Conservation (phyloP, 37 sponge, comb jelly and placozoan species). For the Cliona cf. orientalis region DNA sequence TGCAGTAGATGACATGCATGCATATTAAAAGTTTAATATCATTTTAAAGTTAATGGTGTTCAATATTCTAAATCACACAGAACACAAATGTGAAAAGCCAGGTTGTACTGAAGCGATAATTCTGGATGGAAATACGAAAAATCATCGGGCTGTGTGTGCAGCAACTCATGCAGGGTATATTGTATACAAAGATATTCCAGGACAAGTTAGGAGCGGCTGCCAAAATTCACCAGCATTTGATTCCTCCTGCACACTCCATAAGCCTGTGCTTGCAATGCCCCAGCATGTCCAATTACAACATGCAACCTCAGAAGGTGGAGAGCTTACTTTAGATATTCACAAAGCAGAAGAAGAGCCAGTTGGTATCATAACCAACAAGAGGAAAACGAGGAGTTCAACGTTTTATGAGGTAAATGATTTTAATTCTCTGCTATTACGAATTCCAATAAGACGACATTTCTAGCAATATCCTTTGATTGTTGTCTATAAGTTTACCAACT, state of each 20-base stretch:
- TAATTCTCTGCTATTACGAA: neutral
- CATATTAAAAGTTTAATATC: neutral
- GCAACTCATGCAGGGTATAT: slow-evolving; percentile 21
- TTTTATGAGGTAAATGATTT: slow-evolving; percentile 16
- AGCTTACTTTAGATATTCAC: neutral
- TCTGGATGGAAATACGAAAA: slow-evolving; percentile 38
- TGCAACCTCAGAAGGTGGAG: too few species aligned
- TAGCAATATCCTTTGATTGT: too few species aligned
- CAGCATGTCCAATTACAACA: neutral
- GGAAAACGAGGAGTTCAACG: slow-evolving; percentile 4
- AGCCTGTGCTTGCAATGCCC: neutral
- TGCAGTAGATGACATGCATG: too few species aligned
- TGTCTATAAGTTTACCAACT: too few species aligned
- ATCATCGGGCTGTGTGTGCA: slow-evolving; percentile 16
- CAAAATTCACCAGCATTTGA: slow-evolving; percentile 18
- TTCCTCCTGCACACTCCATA: slow-evolving; percentile 25
- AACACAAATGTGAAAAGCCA: neutral
- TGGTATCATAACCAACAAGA: slow-evolving; percentile 1
- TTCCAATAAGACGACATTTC: too few species aligned
- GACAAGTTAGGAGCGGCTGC: slow-evolving; percentile 13
- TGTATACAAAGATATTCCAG: slow-evolving; percentile 12
- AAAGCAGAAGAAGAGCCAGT: neutral
- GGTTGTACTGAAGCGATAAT: slow-evolving; percentile 9
- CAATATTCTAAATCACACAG: neutral
- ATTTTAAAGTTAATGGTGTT: neutral